Evolutionary conservation across 2,797 vertebrate genomes (phyloP).

Genomic region (Catamblyrhynchus diadema): DNA sequence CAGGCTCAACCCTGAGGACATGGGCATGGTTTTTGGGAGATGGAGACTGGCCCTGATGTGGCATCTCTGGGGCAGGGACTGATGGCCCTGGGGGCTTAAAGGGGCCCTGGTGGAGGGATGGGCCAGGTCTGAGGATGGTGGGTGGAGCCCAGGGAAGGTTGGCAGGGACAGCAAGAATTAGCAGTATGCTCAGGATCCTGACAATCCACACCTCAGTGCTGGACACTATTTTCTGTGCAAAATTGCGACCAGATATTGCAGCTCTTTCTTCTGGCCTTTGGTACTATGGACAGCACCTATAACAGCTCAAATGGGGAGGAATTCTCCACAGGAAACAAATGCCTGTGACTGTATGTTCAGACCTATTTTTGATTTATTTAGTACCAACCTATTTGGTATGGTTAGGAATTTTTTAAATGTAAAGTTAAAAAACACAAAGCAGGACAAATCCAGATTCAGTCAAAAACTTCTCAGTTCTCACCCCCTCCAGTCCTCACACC

Average conservation of each 20-base stretch:
- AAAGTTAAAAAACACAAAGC: not conserved
- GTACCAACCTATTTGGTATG: not conserved
- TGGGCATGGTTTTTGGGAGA: not conserved
- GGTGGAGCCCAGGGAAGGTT: not conserved
- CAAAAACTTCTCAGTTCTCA: not conserved
- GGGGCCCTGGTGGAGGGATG: not conserved
- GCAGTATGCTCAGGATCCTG: not conserved
- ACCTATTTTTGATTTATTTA: not conserved
- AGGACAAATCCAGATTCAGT: not conserved
- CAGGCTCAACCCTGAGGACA: too few species aligned
- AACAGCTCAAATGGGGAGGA: not conserved
- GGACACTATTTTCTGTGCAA: not conserved
- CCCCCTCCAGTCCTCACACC: not conserved
- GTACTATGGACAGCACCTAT: not conserved
- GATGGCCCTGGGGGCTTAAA: not conserved
- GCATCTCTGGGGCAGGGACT: not conserved
- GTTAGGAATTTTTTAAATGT: not conserved
- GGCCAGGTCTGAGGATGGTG: too few species aligned
- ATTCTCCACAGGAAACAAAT: not conserved
- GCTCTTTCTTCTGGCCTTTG: not conserved
- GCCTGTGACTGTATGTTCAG: not conserved
- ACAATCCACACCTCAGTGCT: not conserved
- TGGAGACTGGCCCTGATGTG: not conserved
- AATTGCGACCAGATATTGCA: not conserved
- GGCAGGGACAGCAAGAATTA: not conserved